phyloP scores from a whole-genome alignment of 2,888 invertebrate genomes.

The Barypeithes pellucidus region DNA sequence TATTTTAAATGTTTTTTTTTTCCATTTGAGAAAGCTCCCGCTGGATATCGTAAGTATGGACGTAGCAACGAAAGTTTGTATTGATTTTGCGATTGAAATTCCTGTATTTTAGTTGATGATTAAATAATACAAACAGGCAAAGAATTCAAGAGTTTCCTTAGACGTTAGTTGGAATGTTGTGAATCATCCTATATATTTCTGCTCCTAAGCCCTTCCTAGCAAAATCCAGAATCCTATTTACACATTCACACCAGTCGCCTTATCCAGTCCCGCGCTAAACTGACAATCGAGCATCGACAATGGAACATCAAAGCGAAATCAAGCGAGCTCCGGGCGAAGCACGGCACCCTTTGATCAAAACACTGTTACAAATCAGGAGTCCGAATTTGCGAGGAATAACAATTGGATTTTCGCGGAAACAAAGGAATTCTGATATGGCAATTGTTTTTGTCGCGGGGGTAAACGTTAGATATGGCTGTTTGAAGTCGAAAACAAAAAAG shows the following conservation, averaged over 20 bases:
- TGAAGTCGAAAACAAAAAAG: not conserved
- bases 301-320: constrained; percentile 63
- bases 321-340: constrained; percentile 61
- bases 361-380: constrained; percentile 65
- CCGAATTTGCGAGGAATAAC: constrained; percentile 63
- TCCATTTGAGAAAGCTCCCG: too few species aligned
- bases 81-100: too few species aligned
- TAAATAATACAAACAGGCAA: too few species aligned
- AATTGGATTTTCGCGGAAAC: constrained; percentile 56
- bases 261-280: constrained; percentile 53
- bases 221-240: constrained; percentile 46
- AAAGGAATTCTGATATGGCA: constrained; percentile 36
- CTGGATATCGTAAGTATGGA: too few species aligned
- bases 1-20: too few species aligned
- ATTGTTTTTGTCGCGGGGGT: constrained; percentile 24
- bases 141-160: too few species aligned
- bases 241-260: constrained; percentile 34
- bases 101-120: too few species aligned
- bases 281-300: constrained; percentile 58
- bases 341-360: constrained; percentile 65
- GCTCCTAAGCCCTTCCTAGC: constrained; percentile 36
- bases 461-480: constrained; percentile 1
- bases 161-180: too few species aligned
- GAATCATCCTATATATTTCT: too few species aligned
- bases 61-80: too few species aligned